Evolutionary conservation across 2,888 invertebrate species (phyloP).

Genomic region (Cheilosia vulpina): DNA sequence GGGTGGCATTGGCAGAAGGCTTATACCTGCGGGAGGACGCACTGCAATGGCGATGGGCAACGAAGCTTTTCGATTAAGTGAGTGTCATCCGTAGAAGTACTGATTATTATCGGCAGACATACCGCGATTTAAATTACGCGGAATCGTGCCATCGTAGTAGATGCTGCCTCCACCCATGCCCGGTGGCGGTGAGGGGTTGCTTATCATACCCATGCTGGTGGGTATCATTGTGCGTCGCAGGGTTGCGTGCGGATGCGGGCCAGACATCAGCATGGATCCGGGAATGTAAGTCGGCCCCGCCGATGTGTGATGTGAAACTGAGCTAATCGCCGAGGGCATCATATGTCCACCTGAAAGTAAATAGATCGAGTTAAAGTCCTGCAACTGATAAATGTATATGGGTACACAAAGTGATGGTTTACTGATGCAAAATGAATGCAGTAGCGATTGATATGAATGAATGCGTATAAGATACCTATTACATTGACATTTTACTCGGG

Average conservation of each 20-base stretch:
- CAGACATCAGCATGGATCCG: constrained; percentile 81
- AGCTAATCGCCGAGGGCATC: constrained; percentile 79
- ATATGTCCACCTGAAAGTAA: constrained; percentile 78
- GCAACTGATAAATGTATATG: no score
- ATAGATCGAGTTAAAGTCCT: neutral
- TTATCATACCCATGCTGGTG: constrained; percentile 81
- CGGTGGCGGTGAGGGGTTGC: constrained; percentile 74
- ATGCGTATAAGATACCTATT: no score
- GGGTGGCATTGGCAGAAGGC: constrained; percentile 79
- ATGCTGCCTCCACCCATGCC: constrained; percentile 76
- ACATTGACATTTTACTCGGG: no score
- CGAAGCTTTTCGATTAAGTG: constrained; percentile 81
- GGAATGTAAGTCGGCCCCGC: constrained; percentile 80
- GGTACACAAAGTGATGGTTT: neutral
- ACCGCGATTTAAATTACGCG: constrained; percentile 80
- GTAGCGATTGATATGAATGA: no score
- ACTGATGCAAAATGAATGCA: no score
- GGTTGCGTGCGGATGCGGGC: constrained; percentile 81
- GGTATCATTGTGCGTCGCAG: constrained; percentile 81
- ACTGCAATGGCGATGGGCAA: constrained; percentile 80
- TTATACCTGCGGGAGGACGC: constrained; percentile 79
- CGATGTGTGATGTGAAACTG: constrained; percentile 78
- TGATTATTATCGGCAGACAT: constrained; percentile 80
- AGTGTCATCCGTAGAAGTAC: constrained; percentile 83
- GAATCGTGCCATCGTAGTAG: constrained; percentile 82